Base-by-base conservation (phyloP, 2,113 vertebrate genomes). In the Fukomys damarensis region DNA sequence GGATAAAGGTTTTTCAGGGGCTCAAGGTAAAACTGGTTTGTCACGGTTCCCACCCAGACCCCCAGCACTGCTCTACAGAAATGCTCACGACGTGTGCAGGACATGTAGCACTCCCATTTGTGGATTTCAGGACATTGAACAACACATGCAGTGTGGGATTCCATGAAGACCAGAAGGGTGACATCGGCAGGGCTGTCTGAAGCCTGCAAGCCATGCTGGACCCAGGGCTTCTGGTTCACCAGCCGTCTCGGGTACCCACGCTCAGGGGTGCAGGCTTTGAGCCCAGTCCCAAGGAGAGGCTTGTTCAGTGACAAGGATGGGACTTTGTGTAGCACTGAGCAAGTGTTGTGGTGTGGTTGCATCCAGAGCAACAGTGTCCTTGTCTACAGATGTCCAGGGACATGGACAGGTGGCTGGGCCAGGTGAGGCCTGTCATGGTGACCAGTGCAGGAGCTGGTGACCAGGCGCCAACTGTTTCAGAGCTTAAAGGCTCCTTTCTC, bases 201-300 rank as follows among this genome's bases (percentile, higher is more conserved):
- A 24, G 49, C 7, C 0, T 2, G 9, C 1, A 43, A 32, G 66
- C 30, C 22, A n/a, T 6, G 5, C 1, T 1, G 17, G n/a, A 32
- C 24, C 70, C 43, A 41, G 43, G 61, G 32, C 61, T 5, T 5
- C 4, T 16, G 17, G 28, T 58, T 52, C 3, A 6, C 17, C 24
- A 6, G 68, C 22, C 4, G 5, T 24, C 0, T 30, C 0, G 13
- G 24, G 9, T 14, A 49, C 58, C 38, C 7, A 1, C 0, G 19
- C 22, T 41, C 43, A n/a, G 35, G 16, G 11, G n/a, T 17, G 26
- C 24, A 26, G 49, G 41, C n/a, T 74, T 61, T 24, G 14, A 61
- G 74, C 2, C 7, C 7, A 0, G 56, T 32, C 41, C 74, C 38
- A 0, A 82, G 38, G 66, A 81, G 41, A 24, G 41, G 10, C 59